Base-by-base conservation (phyloP, 2,888 invertebrate species). In the Aporophyla lueneburgensis region DNA sequence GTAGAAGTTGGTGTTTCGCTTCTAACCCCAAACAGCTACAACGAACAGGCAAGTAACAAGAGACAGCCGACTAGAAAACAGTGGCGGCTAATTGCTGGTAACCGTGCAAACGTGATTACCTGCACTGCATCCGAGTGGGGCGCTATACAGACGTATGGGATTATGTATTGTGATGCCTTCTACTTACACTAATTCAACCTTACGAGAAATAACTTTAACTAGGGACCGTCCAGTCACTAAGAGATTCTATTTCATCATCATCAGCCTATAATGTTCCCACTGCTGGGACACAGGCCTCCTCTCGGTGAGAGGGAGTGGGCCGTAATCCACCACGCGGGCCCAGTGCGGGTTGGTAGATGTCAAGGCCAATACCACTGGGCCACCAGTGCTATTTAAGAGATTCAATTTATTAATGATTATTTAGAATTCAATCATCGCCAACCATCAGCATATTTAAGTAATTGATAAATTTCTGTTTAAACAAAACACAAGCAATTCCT, bases 11-110 rank as follows among this genome's bases (percentile, higher is more conserved):
- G 46, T 56, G 66, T 84, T 72, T 33, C 5, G 12, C n/a, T 69
- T 56, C 27, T 71, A 74, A 74, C 5, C 27, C 65, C 51, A 65
- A 74, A 84, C 67, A 68, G 73, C 68, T 58, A 74, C 71, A 76
- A 68, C 70, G 70, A 71, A 69, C 74, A 68, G 71, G 51, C 66
- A 62, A 74, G 78, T 77, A 76, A 85, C 62, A 77, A 63, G 84
- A 86, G 74, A 87, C 86, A 85, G 86, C 79, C 74, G 77, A 81
- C 81, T 82, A 89, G 89, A 87, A 87, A 88, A 87, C 88, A 89
- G 74, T 78, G 80, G 87, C 87, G 87, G 89, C 92, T 95, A 95
- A 95, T 94, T 94, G 94, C 89, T 92, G 89, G 92, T 92, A 93
- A 93, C 91, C 89, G 92, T 89, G 91, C 93, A 94, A 94, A 94